phyloP scores from a whole-genome alignment of 1,140 invertebrate species.

The Nebria ingens region DNA sequence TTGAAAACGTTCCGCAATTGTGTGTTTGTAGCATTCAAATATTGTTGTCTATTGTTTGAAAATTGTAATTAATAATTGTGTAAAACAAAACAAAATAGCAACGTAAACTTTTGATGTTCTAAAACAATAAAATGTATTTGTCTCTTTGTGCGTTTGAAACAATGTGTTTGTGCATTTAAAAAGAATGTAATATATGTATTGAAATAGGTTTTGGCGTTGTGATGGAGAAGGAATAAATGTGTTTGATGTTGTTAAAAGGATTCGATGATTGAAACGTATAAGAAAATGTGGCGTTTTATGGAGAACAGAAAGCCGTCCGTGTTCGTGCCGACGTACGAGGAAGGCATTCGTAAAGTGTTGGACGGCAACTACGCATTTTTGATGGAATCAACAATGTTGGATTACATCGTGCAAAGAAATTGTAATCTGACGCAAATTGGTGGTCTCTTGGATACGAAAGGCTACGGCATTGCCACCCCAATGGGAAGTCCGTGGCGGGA shows the following conservation, averaged over 20 bases:
- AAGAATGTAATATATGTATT: too few species aligned
- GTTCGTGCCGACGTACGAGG: constrained; percentile 61
- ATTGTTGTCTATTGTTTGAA: too few species aligned
- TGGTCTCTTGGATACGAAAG: constrained; percentile 54
- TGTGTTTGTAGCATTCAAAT: too few species aligned
- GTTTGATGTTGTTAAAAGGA: constrained; percentile 53
- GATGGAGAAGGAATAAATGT: too few species aligned
- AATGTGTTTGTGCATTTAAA: too few species aligned
- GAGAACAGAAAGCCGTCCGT: constrained; percentile 61
- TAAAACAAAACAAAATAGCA: too few species aligned
- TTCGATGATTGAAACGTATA: constrained; percentile 72
- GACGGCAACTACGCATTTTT: constrained; percentile 84
- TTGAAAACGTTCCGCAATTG: too few species aligned
- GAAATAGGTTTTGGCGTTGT: too few species aligned
- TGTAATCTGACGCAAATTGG: constrained; percentile 93
- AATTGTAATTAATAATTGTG: too few species aligned
- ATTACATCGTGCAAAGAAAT: constrained; percentile 78
- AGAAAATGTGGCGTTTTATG: constrained; percentile 84
- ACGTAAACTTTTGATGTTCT: too few species aligned
- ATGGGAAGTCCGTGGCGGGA: constrained; percentile 91
- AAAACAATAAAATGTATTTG: too few species aligned
- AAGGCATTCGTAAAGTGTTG: constrained; percentile 68
- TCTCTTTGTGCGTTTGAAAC: too few species aligned
- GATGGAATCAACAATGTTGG: constrained; percentile 90
- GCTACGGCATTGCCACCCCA: constrained; percentile 68